These are phyloP conservation scores for Cynopterus brachyotis DNA, from an alignment of 2,113 vertebrate species.

Conservation along the genomic window DNA sequence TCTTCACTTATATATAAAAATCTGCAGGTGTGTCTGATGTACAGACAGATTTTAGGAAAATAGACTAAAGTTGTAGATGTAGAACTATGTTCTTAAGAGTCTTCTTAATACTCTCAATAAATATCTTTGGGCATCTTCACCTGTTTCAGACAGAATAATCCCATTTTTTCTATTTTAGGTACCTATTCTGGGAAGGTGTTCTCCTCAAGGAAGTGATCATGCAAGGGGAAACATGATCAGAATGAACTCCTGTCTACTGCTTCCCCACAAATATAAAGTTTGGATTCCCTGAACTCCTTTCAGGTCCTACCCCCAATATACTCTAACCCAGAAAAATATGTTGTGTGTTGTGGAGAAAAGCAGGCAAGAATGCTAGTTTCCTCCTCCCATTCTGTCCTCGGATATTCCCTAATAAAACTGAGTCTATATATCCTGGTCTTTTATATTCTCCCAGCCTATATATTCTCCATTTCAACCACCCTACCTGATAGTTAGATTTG, in stretches of 20 bases:
- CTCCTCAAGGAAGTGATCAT: not conserved
- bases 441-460: not conserved
- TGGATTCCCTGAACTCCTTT: not conserved
- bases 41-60: not conserved
- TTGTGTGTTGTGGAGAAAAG: not conserved
- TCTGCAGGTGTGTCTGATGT: not conserved
- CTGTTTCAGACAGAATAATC: not conserved
- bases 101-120: constrained; percentile 37
- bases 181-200: not conserved
- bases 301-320: not conserved
- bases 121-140: not conserved
- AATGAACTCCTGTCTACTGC: not conserved
- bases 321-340: not conserved
- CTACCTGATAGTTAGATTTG: not conserved
- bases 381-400: not conserved
- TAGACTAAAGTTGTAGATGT: not conserved
- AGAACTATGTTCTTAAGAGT: not conserved
- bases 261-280: not conserved
- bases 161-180: not conserved
- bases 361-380: not conserved
- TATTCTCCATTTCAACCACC: not conserved
- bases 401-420: not conserved
- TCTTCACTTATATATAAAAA: not conserved
- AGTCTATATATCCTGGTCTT: not conserved
- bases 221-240: not conserved